Evolutionary conservation across 2,113 vertebrate species (phyloP).

Genomic region (Heloderma charlesbogerti): DNA sequence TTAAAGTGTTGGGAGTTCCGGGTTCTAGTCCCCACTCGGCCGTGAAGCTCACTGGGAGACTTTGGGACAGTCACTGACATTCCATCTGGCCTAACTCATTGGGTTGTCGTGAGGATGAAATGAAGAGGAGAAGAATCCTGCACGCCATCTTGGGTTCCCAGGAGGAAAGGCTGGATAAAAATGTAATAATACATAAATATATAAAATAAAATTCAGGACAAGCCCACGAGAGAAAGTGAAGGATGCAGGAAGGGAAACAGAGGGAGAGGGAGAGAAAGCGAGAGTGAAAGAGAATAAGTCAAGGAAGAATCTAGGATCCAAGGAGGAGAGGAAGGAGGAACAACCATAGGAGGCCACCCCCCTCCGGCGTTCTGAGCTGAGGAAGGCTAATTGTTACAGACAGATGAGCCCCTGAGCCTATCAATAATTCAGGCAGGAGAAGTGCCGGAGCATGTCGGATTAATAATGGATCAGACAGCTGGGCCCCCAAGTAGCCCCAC

Average conservation of each 20-base stretch:
- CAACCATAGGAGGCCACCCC: not conserved
- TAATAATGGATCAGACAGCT: constrained; percentile 37
- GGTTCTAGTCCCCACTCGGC: too few relatives aligned
- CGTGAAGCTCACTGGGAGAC: too few relatives aligned
- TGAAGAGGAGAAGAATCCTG: too few relatives aligned
- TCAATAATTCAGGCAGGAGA: not conserved
- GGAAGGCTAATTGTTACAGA: constrained; percentile 29
- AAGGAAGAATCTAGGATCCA: not conserved
- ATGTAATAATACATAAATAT: too few relatives aligned
- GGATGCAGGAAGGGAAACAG: not conserved
- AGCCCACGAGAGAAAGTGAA: not conserved
- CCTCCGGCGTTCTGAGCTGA: not conserved
- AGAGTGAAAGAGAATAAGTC: not conserved
- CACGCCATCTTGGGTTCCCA: too few relatives aligned
- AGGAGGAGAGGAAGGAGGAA: too few relatives aligned
- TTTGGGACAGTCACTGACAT: too few relatives aligned
- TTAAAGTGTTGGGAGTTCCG: too few relatives aligned
- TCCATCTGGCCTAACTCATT: too few relatives aligned
- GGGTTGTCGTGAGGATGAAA: too few relatives aligned
- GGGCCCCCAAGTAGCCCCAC: not conserved
- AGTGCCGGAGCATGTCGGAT: not conserved
- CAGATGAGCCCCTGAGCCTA: not conserved
- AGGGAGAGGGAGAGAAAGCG: not conserved
- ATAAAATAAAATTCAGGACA: not conserved
- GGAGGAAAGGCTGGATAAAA: too few relatives aligned